These are phyloP conservation scores for Eupsilia transversa DNA, from an alignment of 2,888 invertebrate species.

Conservation along the genomic window DNA sequence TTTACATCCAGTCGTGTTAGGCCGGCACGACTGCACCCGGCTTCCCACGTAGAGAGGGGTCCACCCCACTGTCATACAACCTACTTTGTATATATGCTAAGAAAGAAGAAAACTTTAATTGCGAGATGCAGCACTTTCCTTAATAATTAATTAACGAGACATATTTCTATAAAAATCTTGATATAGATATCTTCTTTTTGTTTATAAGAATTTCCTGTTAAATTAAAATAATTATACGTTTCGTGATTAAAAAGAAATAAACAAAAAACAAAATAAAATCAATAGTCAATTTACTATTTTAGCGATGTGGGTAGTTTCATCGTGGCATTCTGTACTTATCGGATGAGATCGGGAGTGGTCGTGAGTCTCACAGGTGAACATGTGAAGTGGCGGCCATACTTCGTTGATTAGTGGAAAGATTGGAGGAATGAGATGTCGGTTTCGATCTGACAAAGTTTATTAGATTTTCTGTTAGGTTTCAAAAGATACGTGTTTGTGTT, in stretches of 20 bases:
- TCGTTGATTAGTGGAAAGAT: not conserved
- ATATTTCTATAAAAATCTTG: not conserved
- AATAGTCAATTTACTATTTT: not conserved
- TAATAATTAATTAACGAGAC: not conserved
- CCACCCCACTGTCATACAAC: not conserved
- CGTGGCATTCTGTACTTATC: not conserved
- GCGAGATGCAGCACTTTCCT: constrained; percentile 26
- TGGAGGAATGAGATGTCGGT: not conserved
- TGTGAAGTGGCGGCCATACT: not conserved
- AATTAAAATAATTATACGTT: not conserved
- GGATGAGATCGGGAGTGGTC: not conserved
- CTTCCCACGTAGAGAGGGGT: constrained; percentile 22
- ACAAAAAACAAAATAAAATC: not conserved
- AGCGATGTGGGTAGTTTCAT: constrained; percentile 13
- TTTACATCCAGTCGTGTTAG: constrained; percentile 11
- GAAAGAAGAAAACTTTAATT: constrained; percentile 13
- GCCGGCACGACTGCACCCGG: constrained; percentile 26
- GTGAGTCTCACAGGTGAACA: not conserved
- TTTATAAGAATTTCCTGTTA: not conserved
- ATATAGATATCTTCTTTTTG: not conserved
- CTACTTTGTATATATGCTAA: not conserved
- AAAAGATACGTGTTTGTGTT: not conserved
- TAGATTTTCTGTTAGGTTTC: not conserved
- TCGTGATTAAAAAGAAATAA: not conserved
- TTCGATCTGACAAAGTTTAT: not conserved